Base-by-base conservation (phyloP, 2,888 invertebrate species). In the Aphidoletes aphidimyza region DNA sequence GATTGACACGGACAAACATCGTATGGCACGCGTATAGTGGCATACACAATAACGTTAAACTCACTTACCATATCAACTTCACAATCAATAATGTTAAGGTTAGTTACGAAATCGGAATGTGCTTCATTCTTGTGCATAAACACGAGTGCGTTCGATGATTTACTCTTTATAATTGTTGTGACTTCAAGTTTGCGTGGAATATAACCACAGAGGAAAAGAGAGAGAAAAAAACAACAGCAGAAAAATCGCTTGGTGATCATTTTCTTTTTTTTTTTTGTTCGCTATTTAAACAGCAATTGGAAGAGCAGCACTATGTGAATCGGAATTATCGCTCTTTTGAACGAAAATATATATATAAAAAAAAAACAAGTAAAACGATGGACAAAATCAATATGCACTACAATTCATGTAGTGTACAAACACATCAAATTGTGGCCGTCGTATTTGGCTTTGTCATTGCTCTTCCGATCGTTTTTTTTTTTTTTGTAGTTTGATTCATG, bases 21-120 rank as follows among this genome's bases (percentile, higher is more conserved):
- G 34, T 11, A 34, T 42, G 42, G 42, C 69, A n/a, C 69, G 8
- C n/a, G 34, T 69, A 14, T 14, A 30, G 5, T 5, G 30, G 30
- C 30, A n/a, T 69, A 11, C 6, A 11, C 0, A 30, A 11, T 9
- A 30, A 9, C 30, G 30, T 69, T 30, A 3, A 22, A 2, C 54
- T 54, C 22, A 11, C 3, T 30, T 69, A 0, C 5, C 69, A 69
- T 69, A 69, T 69, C 69, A 3, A 69, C 69, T 69, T 69, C 69
- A 34, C 69, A 30, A 69, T 69, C 69, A 69, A 81, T 36, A 81
- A 81, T 81, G 81, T 37, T 81, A 81, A 81, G 81, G 81, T 81
- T 81, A 81, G 37, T 11, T 81, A 37, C n/a, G 81, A 81, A 81
- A 81, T 81, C n/a, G 37, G 37, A 81, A 81, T 37, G 81, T 5